Percentiles rank a stretch among this genome's conserved stretches.
Evolutionary conservation across 1,140 invertebrate species (phyloP).

Genomic region (Batillaria attramentaria): DNA sequence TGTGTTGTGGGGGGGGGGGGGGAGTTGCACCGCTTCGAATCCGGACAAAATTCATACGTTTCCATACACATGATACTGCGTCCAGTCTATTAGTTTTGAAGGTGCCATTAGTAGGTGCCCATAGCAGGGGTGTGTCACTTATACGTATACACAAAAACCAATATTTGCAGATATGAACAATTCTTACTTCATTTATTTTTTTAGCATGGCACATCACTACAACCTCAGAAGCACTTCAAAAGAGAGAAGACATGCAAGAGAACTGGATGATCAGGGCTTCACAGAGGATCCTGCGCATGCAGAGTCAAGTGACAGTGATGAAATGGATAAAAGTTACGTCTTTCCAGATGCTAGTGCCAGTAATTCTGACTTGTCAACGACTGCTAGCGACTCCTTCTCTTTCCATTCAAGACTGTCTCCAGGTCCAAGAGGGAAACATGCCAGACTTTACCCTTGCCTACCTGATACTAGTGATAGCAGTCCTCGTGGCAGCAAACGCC

Average conservation of each 20-base stretch:
- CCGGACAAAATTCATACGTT: not conserved
- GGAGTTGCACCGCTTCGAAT: not conserved
- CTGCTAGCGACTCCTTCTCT: constrained; percentile 15
- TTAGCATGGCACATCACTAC: constrained; percentile 13
- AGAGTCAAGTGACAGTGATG: not conserved
- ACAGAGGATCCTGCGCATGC: constrained; percentile 12
- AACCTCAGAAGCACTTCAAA: not conserved
- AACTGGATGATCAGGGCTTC: not conserved
- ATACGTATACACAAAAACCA: not conserved
- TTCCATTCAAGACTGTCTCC: not conserved
- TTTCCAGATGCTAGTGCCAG: not conserved
- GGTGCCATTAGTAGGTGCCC: too few relatives aligned
- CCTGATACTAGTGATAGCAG: not conserved
- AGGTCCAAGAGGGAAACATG: not conserved
- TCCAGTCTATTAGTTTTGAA: not conserved
- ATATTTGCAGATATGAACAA: not conserved
- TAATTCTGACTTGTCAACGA: constrained; percentile 1
- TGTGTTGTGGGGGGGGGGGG: too few relatives aligned
- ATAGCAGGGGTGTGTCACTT: too few relatives aligned
- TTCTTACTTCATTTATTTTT: too few relatives aligned
- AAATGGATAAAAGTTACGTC: not conserved
- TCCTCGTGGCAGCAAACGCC: not conserved
- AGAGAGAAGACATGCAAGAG: not conserved
- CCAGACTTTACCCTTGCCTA: constrained; percentile 7
- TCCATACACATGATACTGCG: not conserved